Evolutionary conservation across 1,140 invertebrate genomes (phyloP), one percentile per base, ranked within the genome.

Genomic region (Macrosteles quadrilineatus): DNA sequence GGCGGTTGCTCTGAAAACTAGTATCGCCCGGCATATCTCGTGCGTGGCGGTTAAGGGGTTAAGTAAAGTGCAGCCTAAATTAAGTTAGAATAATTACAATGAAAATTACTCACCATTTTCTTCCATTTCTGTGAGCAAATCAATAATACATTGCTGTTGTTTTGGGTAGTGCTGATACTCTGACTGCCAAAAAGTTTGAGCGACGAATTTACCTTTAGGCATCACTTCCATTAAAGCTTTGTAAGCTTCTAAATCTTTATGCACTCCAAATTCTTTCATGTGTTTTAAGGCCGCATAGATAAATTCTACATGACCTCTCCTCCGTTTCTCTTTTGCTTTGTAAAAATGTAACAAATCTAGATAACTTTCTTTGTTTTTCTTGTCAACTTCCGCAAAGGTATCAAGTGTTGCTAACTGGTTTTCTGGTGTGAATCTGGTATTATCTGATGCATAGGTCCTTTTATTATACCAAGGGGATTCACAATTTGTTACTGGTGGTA

Each of bases 141-240:
- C 90, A 9, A 97, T 87, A 23, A 89, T 91, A 81, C 94, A 95
- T 65, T 94, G 87, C 77, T 99, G 98, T 75, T 99, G 97, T 81
- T 94, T 93, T 0, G 96, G 93, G 83, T 93, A 98, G 80, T 98
- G 94, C 85, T 90, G 88, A 73, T 97, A 92, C 78, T 96, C 93
- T 0, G 88, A 85, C 84, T 97, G 93, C 76, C 92, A 88, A 21
- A 88, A 79, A 81, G 92, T 97, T 31, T 78, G 83, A 0, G 97
- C 88, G 68, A 98, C 86, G 79, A 96, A 91, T 79, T 89, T 91
- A 50, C 91, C 95, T 81, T 98, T 96, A 0, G 98, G 97, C 79
- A 99, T 89, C 17, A 98, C 86, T 79, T 97, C 88, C 21, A 99
- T 82, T 27, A 99, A 72, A 40, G 87, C 84, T 82, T 98, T 99